Conservation (phyloP, 2,113 vertebrate genomes). For the Corythaixoides concolor region DNA sequence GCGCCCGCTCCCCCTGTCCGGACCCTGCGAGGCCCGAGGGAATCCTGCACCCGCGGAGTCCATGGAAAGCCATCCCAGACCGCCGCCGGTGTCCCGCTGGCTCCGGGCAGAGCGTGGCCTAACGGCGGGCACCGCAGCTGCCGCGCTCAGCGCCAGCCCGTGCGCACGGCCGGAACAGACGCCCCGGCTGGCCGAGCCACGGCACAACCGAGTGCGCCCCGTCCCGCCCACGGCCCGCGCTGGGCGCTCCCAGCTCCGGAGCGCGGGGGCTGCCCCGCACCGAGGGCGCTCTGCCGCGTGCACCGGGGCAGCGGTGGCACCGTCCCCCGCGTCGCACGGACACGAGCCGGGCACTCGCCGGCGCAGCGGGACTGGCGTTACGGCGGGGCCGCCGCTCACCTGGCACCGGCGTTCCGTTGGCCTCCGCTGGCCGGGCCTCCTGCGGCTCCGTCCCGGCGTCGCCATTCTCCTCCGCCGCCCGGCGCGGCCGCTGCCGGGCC, state of each 20-base stretch:
- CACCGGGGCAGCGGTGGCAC: neutral
- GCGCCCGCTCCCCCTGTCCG: neutral
- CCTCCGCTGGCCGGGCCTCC: conserved; percentile 66
- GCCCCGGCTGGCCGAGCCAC: rapidly evolving
- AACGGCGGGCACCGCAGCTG: neutral
- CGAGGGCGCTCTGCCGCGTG: too few relatives aligned
- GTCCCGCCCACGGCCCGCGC: neutral
- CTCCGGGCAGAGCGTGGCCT: neutral
- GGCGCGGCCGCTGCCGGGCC: conserved; percentile 85
- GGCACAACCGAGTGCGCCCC: rapidly evolving
- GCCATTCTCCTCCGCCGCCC: conserved; percentile 78
- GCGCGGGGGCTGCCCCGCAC: neutral
- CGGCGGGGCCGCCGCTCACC: conserved; percentile 60
- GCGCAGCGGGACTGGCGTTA: neutral
- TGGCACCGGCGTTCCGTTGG: conserved; percentile 78
- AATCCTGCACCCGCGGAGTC: neutral
- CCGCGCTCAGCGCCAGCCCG: rapidly evolving
- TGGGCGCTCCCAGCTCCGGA: too few relatives aligned
- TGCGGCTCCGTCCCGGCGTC: conserved; percentile 44
- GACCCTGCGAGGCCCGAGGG: too few relatives aligned
- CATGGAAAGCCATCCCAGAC: rapidly evolving
- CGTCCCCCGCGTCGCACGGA: neutral
- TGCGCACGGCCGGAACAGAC: rapidly evolving
- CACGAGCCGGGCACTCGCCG: neutral
- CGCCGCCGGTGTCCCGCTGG: neutral